phyloP scores from a whole-genome alignment of 1,140 invertebrate genomes.

The Meloidogyne exigua region DNA sequence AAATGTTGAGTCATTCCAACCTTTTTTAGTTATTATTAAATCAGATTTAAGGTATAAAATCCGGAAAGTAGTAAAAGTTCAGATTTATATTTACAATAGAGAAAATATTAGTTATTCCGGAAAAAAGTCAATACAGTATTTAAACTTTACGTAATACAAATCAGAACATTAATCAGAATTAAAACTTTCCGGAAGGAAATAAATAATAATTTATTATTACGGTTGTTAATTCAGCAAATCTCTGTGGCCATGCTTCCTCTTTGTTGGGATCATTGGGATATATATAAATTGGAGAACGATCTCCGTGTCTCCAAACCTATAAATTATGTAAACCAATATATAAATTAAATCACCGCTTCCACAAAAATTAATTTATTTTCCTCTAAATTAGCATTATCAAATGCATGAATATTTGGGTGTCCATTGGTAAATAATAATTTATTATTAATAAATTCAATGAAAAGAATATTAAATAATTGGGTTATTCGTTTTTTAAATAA shows the following conservation, averaged over 20 bases:
- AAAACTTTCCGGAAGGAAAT: neutral
- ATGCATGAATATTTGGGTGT: neutral
- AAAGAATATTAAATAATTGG: neutral
- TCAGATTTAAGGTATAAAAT: too few species aligned
- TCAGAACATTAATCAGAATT: too few species aligned
- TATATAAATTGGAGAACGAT: conserved; percentile 17
- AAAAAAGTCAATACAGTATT: too few species aligned
- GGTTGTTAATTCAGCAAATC: conserved; percentile 26
- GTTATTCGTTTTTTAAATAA: too few species aligned
- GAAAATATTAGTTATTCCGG: too few species aligned
- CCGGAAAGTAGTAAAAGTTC: too few species aligned
- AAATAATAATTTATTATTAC: conserved; percentile 1
- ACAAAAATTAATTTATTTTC: conserved; percentile 23
- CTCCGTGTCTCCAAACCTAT: conserved; percentile 32
- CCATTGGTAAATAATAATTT: neutral
- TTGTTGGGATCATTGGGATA: conserved; percentile 26
- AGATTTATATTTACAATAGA: too few species aligned
- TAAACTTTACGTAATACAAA: too few species aligned
- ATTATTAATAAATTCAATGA: neutral
- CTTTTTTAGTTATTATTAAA: too few species aligned
- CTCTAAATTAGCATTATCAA: neutral
- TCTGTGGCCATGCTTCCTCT: conserved; percentile 4
- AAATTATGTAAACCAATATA: neutral
- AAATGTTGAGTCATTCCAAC: conserved; percentile 24
- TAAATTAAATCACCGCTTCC: conserved; percentile 19